A percentile compares a stretch with the other conserved stretches of the same genome.
These are phyloP conservation scores for Agrochola macilenta DNA, from an alignment of 2,888 invertebrate species.

Conservation along the genomic window DNA sequence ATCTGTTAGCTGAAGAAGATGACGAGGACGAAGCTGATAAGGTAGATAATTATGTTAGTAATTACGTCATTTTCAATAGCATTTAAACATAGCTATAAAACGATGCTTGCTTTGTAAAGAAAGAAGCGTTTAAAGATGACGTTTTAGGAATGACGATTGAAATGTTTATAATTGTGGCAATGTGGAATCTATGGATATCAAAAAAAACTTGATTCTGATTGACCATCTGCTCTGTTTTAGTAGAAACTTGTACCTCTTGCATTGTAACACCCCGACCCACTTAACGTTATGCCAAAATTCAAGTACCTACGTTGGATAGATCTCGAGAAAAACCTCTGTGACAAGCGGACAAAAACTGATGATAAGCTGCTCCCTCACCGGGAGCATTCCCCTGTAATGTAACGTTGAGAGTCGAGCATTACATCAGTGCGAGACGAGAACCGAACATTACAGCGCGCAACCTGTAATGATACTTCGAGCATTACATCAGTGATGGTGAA, in stretches of 20 bases:
- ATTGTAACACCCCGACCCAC: neutral
- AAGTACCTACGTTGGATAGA: too few species aligned
- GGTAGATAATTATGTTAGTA: slow-evolving; percentile 78
- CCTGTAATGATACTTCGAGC: too few species aligned
- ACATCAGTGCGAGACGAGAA: too few species aligned
- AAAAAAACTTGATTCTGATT: neutral
- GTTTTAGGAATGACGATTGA: neutral
- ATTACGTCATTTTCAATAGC: slow-evolving; percentile 23
- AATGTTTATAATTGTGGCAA: neutral
- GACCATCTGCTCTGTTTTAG: neutral
- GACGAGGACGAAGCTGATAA: slow-evolving; percentile 98
- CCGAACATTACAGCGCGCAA: too few species aligned
- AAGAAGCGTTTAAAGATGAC: neutral
- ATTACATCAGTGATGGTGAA: too few species aligned
- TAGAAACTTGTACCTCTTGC: neutral
- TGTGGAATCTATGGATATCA: neutral
- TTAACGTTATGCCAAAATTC: neutral
- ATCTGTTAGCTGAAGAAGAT: slow-evolving; percentile 93
- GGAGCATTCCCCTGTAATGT: too few species aligned
- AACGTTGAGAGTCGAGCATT: too few species aligned
- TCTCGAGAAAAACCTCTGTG: too few species aligned
- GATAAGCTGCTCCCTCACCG: too few species aligned
- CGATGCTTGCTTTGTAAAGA: neutral
- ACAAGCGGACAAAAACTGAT: too few species aligned
- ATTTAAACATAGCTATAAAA: neutral